Base-by-base conservation (phyloP, 1,140 invertebrate genomes). In the Eupeodes corollae region DNA sequence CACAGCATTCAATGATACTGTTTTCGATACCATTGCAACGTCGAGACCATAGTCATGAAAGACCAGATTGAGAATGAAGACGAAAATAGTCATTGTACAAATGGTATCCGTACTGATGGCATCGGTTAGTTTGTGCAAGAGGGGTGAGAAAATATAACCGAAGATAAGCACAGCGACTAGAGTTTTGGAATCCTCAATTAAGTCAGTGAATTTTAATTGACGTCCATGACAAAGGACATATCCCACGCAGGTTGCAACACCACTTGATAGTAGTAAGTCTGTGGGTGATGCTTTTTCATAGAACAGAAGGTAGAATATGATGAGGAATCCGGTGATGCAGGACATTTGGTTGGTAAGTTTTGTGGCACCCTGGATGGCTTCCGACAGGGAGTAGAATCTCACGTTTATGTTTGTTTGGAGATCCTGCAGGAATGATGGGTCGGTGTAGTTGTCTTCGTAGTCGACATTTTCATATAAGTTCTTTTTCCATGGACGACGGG, bases 61-160 rank as follows among this genome's bases (percentile, higher is more conserved):
- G 47, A 91, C 75, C 32, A 98, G 72, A 73, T 98, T 91, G 6
- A 87, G 70, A 1, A 91, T 55, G 67, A 97, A 80, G 80, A 94
- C 91, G 33, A 91, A 75, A 41, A 86, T 80, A 16, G 90, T 82
- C 74, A 84, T 91, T 1, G 88, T 86, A 60, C 96, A 96, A 61
- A 98, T 96, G 2, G 93, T 96, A 67, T 98, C 93, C 1, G 93
- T 97, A 59, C 91, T 94, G 1, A 98, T 86, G 0, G 91, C 92
- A 67, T 94, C 88, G 0, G 95, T 98, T 31, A 98, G 72, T 1
- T 90, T 96, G 68, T 94, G 89, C n/a, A 97, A 70, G 19, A 96
- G 78, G 0, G 92, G 91, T 0, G 90, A 92, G 40, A 94, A 74
- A 34, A 90, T 75, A 58, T 86, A 91, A 18, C 87, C 86, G 61